Conservation (phyloP, 1,140 invertebrate genomes). For the Drosophila erecta region DNA sequence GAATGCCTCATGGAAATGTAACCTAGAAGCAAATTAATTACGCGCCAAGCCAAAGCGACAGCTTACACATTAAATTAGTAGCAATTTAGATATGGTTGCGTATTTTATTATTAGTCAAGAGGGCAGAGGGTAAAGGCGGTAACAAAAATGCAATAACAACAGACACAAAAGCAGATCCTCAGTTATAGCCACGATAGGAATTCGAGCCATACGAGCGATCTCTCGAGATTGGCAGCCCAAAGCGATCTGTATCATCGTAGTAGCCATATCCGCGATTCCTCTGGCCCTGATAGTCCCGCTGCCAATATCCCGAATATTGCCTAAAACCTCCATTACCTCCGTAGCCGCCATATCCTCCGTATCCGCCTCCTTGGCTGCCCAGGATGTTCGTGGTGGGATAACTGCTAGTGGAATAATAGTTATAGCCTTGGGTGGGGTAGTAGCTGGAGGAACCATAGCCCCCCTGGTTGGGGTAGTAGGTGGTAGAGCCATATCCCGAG, state of each 20-base stretch:
- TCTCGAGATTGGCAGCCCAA: slow-evolving; percentile 66
- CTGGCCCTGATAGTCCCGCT: slow-evolving; percentile 76
- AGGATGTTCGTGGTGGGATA: slow-evolving; percentile 77
- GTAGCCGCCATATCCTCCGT: slow-evolving; percentile 84
- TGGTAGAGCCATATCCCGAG: slow-evolving; percentile 47
- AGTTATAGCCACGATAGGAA: slow-evolving; percentile 73
- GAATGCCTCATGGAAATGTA: slow-evolving; percentile 24
- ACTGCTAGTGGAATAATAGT: slow-evolving; percentile 46
- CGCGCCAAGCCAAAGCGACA: slow-evolving; percentile 35
- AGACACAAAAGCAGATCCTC: slow-evolving; percentile 25
- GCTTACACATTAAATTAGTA: slow-evolving; percentile 46
- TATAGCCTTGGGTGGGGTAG: slow-evolving; percentile 40
- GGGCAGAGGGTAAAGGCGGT: neutral
- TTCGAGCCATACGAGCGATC: slow-evolving; percentile 50
- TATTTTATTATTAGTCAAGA: slow-evolving; percentile 32
- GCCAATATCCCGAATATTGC: slow-evolving; percentile 84
- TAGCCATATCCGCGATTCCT: slow-evolving; percentile 83
- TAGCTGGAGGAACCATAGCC: slow-evolving; percentile 36
- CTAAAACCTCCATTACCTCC: slow-evolving; percentile 84
- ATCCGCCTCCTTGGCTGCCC: slow-evolving; percentile 60
- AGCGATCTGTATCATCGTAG: slow-evolving; percentile 73
- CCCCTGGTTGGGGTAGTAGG: slow-evolving; percentile 20
- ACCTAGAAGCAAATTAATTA: slow-evolving; percentile 51
- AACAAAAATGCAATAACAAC: slow-evolving; percentile 37
- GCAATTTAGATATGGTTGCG: slow-evolving; percentile 20